Percentiles rank a stretch among this genome's conserved stretches.
Conservation (phyloP, 1,140 invertebrate genomes). For the Ceratitis capitata region DNA sequence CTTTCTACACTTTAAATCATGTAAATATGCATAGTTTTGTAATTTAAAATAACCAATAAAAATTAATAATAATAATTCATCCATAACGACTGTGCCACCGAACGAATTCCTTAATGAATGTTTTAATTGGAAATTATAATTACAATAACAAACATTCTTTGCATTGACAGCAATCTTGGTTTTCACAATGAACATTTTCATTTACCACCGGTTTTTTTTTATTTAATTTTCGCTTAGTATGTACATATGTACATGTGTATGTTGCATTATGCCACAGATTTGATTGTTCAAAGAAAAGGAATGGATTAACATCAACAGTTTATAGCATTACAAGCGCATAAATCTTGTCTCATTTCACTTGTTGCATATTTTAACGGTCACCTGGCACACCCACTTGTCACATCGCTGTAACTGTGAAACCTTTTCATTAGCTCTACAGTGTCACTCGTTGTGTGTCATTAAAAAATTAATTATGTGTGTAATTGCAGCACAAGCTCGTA, state of each 20-base stretch:
- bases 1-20: too few species aligned
- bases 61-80: background rate
- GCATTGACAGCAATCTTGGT: background rate
- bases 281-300: background rate
- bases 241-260: background rate
- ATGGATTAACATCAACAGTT: background rate
- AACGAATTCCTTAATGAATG: background rate
- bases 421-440: slow-evolving; percentile 2
- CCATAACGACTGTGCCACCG: background rate
- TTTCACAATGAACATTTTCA: background rate
- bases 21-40: too few species aligned
- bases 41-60: too few species aligned
- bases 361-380: slow-evolving; percentile 4
- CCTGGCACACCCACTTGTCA: slow-evolving; percentile 20
- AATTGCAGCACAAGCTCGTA: background rate
- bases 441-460: background rate
- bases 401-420: background rate
- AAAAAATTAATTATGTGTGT: slow-evolving; percentile 31
- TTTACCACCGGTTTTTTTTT: background rate
- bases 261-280: too few species aligned
- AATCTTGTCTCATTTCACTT: slow-evolving; percentile 8
- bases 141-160: background rate
- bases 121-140: background rate
- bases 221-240: background rate
- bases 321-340: slow-evolving; percentile 24